Base-by-base conservation (phyloP, 2,113 vertebrate genomes). In the Microcebus lehilahytsara region DNA sequence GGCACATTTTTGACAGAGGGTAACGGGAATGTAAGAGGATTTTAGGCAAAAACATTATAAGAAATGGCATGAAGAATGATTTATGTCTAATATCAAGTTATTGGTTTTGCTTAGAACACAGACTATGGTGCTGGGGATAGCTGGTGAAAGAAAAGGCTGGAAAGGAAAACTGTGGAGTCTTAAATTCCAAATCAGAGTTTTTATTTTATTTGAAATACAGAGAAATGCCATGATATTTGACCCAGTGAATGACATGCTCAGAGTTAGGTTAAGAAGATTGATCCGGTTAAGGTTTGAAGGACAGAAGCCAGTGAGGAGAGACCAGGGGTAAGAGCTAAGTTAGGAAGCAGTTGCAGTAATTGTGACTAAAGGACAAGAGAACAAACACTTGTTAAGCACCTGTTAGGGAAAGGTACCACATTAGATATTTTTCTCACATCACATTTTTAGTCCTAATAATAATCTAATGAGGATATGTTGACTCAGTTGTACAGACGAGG, bases 11-110 rank as follows among this genome's bases (percentile, higher is more conserved):
- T 81, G 49, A 32, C 27, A 51, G 40, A 25, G 25, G 19, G 8
- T 25, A 42, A 87, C 34, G 9, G 3, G 4, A 74, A 92, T 0
- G 4, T 1, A 10, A 56, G 42, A 30, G 0, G 0, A 51, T 40
- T 81, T 86, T 20, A 75, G 42, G 2, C 3, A 75, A 81, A 85
- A 53, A 5, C 93, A 87, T 16, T 60, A 1, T 53, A 89, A n/a
- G 19, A 85, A 85, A 71, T 71, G 3, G 6, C 19, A 51, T 56
- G 25, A 37, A 92, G 25, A 51, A 64, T 92, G 27, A 34, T 6
- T 11, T 30, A 12, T 74, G 2, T 64, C 72, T 42, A 11, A 13
- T 10, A 17, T 16, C 2, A 37, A 62, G 51, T 58, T 20, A 66
- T 9, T 95, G 37, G 23, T n/a, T 78, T 93, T 74, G 23, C 8